phyloP scores from a whole-genome alignment of 2,797 vertebrate species.

The Oreochromis grahami region DNA sequence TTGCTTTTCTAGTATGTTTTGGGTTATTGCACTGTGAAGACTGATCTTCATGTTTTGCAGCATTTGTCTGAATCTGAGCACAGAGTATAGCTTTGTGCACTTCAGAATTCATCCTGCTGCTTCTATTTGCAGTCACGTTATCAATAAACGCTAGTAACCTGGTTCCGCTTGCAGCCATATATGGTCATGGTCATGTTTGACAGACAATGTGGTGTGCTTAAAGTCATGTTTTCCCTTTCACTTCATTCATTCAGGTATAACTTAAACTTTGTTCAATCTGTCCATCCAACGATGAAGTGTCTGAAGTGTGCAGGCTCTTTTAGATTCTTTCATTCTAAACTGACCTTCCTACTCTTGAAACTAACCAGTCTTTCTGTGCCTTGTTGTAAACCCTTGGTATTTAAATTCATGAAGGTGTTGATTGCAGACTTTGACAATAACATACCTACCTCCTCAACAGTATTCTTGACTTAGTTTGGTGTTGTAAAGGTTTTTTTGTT shows the following conservation, averaged over 20 bases:
- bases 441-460: background rate
- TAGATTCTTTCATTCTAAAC: background rate
- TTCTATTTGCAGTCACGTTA: background rate
- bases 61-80: background rate
- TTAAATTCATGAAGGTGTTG: background rate
- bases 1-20: background rate
- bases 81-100: background rate
- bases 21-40: background rate
- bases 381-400: background rate
- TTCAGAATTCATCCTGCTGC: background rate
- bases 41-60: background rate
- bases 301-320: background rate
- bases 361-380: background rate
- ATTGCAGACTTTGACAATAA: background rate
- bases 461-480: background rate
- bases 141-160: background rate
- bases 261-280: background rate
- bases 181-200: background rate
- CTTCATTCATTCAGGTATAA: background rate
- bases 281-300: background rate
- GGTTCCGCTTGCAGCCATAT: background rate
- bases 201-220: background rate
- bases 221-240: background rate
- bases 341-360: background rate
- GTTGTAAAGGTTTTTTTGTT: background rate